These are phyloP conservation scores for Scomber colias DNA, from an alignment of 2,113 vertebrate genomes.

Conservation along the genomic window DNA sequence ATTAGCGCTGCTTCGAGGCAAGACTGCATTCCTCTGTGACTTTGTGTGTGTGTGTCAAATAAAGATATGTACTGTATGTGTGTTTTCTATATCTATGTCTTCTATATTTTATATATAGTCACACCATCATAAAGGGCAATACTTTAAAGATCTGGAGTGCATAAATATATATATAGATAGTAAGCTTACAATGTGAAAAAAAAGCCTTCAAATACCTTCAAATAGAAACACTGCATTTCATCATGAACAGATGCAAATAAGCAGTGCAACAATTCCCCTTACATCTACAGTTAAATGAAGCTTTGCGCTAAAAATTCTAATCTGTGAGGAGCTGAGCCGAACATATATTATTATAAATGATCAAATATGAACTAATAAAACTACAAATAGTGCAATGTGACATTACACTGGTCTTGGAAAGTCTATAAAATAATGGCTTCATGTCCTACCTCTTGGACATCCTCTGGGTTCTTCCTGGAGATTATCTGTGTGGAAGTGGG, in stretches of 20 bases:
- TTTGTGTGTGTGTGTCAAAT: slow-evolving; percentile 16
- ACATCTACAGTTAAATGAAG: background rate
- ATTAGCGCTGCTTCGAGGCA: slow-evolving; percentile 57
- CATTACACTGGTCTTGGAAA: background rate
- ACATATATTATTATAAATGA: background rate
- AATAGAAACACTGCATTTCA: too few species aligned
- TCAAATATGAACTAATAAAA: background rate
- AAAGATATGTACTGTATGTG: background rate
- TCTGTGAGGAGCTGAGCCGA: background rate
- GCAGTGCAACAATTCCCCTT: background rate
- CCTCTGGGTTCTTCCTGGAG: slow-evolving; percentile 96
- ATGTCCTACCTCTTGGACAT: slow-evolving; percentile 95
- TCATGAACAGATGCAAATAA: too few species aligned
- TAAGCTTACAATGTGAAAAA: background rate
- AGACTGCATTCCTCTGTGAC: slow-evolving; percentile 34
- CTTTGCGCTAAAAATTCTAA: background rate
- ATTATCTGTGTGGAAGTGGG: slow-evolving; percentile 89
- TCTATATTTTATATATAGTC: too few species aligned
- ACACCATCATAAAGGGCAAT: background rate
- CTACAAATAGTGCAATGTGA: background rate
- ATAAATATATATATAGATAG: too few species aligned
- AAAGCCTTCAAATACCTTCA: too few species aligned
- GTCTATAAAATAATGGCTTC: background rate
- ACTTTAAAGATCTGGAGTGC: background rate
- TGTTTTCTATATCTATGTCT: too few species aligned